phyloP scores from a whole-genome alignment of 2,888 invertebrate species.

The Rhagonycha lutea region DNA sequence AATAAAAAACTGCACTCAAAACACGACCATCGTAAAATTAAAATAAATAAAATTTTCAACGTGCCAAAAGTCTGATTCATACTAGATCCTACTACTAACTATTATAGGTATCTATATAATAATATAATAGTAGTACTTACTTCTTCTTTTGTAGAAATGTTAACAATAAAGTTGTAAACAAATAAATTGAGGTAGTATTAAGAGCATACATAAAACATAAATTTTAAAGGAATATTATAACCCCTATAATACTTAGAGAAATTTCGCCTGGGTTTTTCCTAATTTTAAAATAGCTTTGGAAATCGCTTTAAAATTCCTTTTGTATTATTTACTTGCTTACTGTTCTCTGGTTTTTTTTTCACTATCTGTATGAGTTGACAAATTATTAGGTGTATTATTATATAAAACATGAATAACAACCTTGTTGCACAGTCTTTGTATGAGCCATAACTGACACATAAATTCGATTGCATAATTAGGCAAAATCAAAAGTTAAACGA shows the following conservation, averaged over 20 bases:
- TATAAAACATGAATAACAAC: background rate
- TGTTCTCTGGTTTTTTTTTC: too few species aligned
- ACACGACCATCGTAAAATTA: too few species aligned
- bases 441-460: constrained; percentile 2
- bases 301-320: background rate
- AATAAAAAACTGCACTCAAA: too few species aligned
- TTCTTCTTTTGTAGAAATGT: background rate
- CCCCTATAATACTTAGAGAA: background rate
- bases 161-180: background rate
- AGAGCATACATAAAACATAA: too few species aligned
- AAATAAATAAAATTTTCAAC: too few species aligned
- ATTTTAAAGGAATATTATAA: background rate
- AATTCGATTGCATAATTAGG: constrained; percentile 14
- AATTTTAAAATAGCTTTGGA: background rate
- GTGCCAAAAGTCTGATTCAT: too few species aligned
- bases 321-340: background rate
- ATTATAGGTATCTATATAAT: too few species aligned
- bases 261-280: background rate
- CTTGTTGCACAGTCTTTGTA: constrained; percentile 5
- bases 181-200: background rate
- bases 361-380: background rate
- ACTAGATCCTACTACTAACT: too few species aligned
- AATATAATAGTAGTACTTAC: too few species aligned
- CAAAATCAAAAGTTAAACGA: constrained; percentile 1
- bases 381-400: background rate